Evolutionary conservation across 2,888 invertebrate genomes (phyloP).

Genomic region (Nebria salina): DNA sequence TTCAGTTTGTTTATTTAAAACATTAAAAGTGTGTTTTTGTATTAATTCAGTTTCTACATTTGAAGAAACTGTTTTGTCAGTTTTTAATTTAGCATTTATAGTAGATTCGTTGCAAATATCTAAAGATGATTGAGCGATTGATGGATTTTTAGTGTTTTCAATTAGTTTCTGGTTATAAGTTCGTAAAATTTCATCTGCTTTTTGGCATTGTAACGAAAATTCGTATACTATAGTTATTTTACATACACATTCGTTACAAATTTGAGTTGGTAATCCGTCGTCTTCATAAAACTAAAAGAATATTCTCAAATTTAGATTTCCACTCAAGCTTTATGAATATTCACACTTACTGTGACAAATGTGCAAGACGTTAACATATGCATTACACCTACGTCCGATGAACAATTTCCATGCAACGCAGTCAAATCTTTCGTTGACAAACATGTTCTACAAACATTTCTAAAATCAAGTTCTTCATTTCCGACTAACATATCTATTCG

Average conservation of each 20-base stretch:
- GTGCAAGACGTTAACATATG: not conserved
- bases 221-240: not conserved
- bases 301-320: not conserved
- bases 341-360: not conserved
- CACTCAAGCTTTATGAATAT: no score
- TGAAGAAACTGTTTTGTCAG: not conserved
- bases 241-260: not conserved
- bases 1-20: not conserved
- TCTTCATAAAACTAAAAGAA: not conserved
- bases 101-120: not conserved
- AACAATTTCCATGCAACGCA: not conserved
- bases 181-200: not conserved
- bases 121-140: not conserved
- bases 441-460: not conserved
- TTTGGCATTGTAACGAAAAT: not conserved
- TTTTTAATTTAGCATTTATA: not conserved
- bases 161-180: not conserved
- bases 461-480: not conserved
- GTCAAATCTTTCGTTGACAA: not conserved
- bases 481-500: no score
- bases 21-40: no score
- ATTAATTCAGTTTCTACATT: not conserved
- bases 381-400: not conserved
- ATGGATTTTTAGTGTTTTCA: not conserved
- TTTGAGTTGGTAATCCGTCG: not conserved